These are phyloP conservation scores for Pasiphila rectangulata DNA, from an alignment of 2,888 invertebrate genomes.

Conservation along the genomic window DNA sequence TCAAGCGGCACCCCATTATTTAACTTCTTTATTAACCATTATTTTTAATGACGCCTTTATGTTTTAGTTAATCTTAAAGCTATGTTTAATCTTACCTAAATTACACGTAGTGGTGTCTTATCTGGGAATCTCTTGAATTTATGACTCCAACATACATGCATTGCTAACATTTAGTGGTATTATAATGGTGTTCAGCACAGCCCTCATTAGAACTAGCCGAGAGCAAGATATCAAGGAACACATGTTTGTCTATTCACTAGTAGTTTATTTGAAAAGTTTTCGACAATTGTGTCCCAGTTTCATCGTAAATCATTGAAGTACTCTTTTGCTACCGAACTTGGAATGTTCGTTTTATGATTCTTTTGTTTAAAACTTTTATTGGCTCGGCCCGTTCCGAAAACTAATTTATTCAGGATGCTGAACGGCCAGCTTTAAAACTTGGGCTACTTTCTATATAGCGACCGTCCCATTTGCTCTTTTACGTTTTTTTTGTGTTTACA, in stretches of 20 bases:
- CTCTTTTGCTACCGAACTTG: constrained; percentile 71
- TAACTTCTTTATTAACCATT: constrained; percentile 4
- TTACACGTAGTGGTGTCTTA: constrained; percentile 24
- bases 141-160: constrained; percentile 14
- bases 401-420: constrained; percentile 77
- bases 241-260: constrained; percentile 68
- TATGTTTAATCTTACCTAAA: constrained; percentile 22
- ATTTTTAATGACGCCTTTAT: constrained; percentile 14
- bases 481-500: constrained; percentile 44
- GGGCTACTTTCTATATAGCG: constrained; percentile 55
- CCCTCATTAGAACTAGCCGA: constrained; percentile 21
- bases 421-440: constrained; percentile 65
- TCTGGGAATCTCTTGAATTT: constrained; percentile 23
- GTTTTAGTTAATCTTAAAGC: constrained; percentile 20
- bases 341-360: constrained; percentile 76
- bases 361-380: constrained; percentile 81
- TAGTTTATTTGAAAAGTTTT: constrained; percentile 74
- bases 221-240: constrained; percentile 46
- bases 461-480: constrained; percentile 59
- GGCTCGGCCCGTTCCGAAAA: constrained; percentile 70
- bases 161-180: constrained; percentile 35
- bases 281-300: constrained; percentile 67
- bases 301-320: constrained; percentile 72
- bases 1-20: constrained; percentile 4
- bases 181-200: constrained; percentile 25